Evolutionary conservation across 2,113 vertebrate species (phyloP).

Genomic region (Nicator chloris): DNA sequence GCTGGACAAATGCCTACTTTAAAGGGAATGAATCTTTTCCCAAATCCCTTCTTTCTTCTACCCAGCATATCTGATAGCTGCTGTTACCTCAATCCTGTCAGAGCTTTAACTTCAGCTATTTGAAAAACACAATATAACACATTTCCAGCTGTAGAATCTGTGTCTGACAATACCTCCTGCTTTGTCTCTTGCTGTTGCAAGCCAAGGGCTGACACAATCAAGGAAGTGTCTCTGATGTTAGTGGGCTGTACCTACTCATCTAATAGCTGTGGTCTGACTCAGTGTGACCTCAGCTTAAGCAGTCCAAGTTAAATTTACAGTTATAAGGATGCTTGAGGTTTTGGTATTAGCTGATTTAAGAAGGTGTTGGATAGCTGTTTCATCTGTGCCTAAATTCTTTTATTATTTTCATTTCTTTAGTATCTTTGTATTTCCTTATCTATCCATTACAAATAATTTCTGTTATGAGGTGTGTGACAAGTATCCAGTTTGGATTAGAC

Average conservation of each 20-base stretch:
- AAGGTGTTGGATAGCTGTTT: background rate
- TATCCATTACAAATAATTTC: background rate
- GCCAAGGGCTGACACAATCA: background rate
- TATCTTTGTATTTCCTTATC: background rate
- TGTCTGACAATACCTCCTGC: background rate
- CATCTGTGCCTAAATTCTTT: background rate
- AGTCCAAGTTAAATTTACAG: background rate
- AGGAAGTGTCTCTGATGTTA: background rate
- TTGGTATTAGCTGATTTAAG: background rate
- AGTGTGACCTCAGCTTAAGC: background rate
- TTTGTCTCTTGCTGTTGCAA: background rate
- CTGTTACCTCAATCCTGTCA: background rate
- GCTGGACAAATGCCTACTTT: background rate
- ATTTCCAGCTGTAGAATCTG: background rate
- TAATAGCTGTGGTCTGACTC: background rate
- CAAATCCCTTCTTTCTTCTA: background rate
- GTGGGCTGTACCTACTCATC: background rate
- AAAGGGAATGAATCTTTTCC: background rate
- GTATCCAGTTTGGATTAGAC: conserved; percentile 7
- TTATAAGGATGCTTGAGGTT: background rate
- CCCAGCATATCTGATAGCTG: background rate
- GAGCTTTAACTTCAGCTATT: background rate
- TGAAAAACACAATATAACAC: background rate
- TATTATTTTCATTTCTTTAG: background rate
- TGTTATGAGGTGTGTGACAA: background rate